A percentile compares a stretch with the other conserved stretches of the same genome.
Conservation (phyloP, 2,888 invertebrate species). For the Brachyptera putata region DNA sequence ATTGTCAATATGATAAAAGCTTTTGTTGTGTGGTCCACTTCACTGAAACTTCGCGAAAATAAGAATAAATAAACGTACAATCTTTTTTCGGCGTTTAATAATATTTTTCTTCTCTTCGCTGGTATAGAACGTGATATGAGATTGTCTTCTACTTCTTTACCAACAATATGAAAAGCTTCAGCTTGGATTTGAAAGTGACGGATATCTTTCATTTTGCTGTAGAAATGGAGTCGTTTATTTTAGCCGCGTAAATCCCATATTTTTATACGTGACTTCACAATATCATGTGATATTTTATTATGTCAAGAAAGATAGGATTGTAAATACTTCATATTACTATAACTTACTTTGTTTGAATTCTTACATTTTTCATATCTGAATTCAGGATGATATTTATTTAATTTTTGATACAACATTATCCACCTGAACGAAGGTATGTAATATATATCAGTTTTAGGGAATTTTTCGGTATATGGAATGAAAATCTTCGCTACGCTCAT, state of each 20-base stretch:
- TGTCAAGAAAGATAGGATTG: no score
- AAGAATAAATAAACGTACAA: no score
- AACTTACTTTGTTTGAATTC: no score
- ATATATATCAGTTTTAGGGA: no score
- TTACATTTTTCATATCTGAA: no score
- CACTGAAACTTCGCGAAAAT: background rate
- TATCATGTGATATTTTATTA: constrained; percentile 9
- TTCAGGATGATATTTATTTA: no score
- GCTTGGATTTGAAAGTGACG: constrained; percentile 13
- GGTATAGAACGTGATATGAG: background rate
- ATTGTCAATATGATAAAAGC: background rate
- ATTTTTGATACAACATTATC: no score
- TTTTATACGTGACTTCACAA: constrained; percentile 11
- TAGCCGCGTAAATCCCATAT: constrained; percentile 10
- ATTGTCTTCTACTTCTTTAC: background rate
- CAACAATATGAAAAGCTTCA: constrained; percentile 4
- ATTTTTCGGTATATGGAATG: no score
- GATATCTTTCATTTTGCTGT: constrained; percentile 20
- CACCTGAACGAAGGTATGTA: no score
- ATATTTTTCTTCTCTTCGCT: background rate
- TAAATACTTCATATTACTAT: no score
- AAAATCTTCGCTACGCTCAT: no score
- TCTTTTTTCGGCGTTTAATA: background rate
- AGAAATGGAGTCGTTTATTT: constrained; percentile 13
- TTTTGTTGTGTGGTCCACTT: background rate